Conservation (phyloP, 1,140 invertebrate genomes). For the Meteorus sp. region DNA sequence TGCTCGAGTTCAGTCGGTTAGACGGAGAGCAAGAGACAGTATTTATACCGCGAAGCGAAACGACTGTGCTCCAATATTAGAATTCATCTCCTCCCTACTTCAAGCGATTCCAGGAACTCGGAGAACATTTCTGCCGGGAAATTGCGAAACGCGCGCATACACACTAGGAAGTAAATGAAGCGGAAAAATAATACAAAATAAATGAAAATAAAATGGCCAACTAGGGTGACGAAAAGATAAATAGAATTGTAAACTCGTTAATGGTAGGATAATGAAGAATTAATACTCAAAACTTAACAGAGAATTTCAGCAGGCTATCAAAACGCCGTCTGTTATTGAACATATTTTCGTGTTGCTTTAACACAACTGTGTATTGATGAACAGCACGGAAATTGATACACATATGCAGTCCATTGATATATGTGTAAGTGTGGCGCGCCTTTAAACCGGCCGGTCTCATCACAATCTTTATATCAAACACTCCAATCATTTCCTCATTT, state of each 20-base stretch:
- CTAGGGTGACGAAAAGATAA: too few relatives aligned
- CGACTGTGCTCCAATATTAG: neutral
- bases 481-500: neutral
- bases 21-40: neutral
- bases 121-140: slow-evolving; percentile 1
- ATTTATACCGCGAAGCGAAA: slow-evolving; percentile 2
- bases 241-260: too few relatives aligned
- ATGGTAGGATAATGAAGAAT: too few relatives aligned
- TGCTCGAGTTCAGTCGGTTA: neutral
- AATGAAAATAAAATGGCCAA: too few relatives aligned
- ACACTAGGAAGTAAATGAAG: neutral
- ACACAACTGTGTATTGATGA: too few relatives aligned
- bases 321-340: neutral
- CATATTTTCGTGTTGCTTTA: neutral
- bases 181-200: too few relatives aligned
- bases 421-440: too few relatives aligned
- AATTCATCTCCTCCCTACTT: neutral
- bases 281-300: too few relatives aligned
- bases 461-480: too few relatives aligned
- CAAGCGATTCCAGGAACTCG: neutral
- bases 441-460: slow-evolving; percentile 1
- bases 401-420: too few relatives aligned
- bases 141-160: neutral
- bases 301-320: too few relatives aligned
- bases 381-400: neutral